Percentiles rank a stretch among this genome's conserved stretches.
Conservation (phyloP, 1,140 invertebrate species). For the Papilio machaon region DNA sequence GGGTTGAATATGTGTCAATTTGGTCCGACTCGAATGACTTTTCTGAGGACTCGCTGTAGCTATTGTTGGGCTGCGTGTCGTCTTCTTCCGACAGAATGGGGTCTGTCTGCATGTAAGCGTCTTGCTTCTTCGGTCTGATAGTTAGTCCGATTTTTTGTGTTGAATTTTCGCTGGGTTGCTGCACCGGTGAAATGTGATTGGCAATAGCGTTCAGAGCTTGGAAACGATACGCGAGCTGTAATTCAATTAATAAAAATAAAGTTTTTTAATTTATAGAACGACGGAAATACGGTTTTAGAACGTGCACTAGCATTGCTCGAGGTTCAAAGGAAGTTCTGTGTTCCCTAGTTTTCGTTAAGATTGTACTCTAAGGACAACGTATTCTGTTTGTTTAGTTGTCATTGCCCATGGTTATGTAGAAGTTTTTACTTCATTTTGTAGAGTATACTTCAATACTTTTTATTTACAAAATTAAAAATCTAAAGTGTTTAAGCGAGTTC, state of each 20-base stretch:
- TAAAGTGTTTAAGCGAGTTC: not conserved
- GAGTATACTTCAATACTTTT: too few species aligned
- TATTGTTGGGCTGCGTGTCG: conserved; percentile 56
- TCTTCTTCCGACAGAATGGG: conserved; percentile 68
- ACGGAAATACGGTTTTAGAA: too few species aligned
- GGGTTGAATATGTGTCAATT: conserved; percentile 4
- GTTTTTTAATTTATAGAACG: too few species aligned
- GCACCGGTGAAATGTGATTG: conserved; percentile 49
- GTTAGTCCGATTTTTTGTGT: conserved; percentile 4
- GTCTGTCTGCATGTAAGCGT: conserved; percentile 76
- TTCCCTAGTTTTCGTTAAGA: too few species aligned
- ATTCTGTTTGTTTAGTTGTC: not conserved
- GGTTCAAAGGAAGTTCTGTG: too few species aligned
- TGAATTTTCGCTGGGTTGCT: not conserved
- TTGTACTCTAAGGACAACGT: too few species aligned
- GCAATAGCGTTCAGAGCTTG: conserved; percentile 56
- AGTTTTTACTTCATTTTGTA: not conserved
- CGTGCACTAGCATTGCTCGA: too few species aligned
- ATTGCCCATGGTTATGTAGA: too few species aligned
- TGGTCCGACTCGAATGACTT: conserved; percentile 51
- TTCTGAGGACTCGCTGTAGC: conserved; percentile 58
- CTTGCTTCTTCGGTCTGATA: conserved; percentile 68
- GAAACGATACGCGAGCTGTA: conserved; percentile 63
- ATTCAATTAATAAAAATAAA: conserved; percentile 10
- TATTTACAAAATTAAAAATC: not conserved